phyloP scores from a whole-genome alignment of 2,888 invertebrate genomes.

The Andrena bicolor region DNA sequence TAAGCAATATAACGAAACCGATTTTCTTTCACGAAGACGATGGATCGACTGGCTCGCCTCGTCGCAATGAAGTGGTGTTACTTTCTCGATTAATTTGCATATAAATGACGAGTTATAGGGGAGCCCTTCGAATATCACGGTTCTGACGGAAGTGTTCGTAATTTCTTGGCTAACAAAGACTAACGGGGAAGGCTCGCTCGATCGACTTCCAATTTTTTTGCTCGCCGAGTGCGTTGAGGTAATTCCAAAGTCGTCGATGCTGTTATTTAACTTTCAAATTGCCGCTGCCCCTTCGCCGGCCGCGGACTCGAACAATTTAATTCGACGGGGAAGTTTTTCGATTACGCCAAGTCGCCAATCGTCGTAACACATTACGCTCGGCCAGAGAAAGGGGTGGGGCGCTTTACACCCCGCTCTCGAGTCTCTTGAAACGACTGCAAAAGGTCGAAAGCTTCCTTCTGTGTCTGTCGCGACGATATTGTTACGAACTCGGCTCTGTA shows the following conservation, averaged over 20 bases:
- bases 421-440: constrained; percentile 42
- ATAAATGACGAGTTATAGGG: constrained; percentile 22
- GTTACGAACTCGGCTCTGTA: neutral
- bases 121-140: neutral
- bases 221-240: constrained; percentile 4
- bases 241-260: constrained; percentile 47
- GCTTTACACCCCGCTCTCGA: constrained; percentile 20
- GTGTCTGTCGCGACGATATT: constrained; percentile 37
- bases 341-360: constrained; percentile 52
- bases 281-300: neutral
- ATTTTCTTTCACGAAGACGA: neutral
- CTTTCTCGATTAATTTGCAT: constrained; percentile 7
- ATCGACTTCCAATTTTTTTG: constrained; percentile 17
- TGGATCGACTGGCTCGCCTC: neutral
- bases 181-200: constrained; percentile 7
- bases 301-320: constrained; percentile 42
- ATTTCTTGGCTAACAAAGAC: constrained; percentile 28
- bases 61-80: neutral
- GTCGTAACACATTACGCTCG: constrained; percentile 48
- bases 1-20: too few species aligned
- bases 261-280: constrained; percentile 62
- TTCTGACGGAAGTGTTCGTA: constrained; percentile 2
- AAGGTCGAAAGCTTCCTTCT: constrained; percentile 30
- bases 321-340: constrained; percentile 52
- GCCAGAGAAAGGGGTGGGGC: neutral